Base-by-base conservation (phyloP, 64 coral and sea anemone genomes). In the Montipora foliosa region DNA sequence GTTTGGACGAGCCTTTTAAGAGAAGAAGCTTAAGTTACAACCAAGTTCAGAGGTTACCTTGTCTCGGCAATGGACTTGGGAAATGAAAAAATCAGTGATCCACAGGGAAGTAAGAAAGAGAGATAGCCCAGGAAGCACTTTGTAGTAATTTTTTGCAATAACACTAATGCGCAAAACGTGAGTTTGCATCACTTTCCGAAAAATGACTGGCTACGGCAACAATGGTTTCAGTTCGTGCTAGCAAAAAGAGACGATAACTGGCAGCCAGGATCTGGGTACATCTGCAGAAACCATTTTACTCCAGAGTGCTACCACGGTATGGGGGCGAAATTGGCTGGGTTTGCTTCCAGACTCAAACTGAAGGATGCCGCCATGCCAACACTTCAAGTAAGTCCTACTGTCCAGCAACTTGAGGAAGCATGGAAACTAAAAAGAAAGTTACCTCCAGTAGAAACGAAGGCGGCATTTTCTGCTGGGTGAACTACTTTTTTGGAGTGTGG, bases 61-160 rank as follows among this genome's bases (percentile, higher is more conserved):
- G 29, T 37, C 1, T 37, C 29, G 29, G 29, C 29, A 37, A 37
- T 37, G 29, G 29, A 37, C 29, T 37, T 1, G 29, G 29, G 29
- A 37, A 37, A 37, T 37, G 0, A 37, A 1, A 37, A 37, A 37
- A 37, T 37, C 29, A 37, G 29, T 37, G 29, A 37, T 37, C 29
- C 29, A 37, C 1, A 37, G 29, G 1, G 29, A 37, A 37, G 29
- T 37, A 37, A 37, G 29, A 79, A 79, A 82, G 82, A 74, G 72
- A 72, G 62, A 59, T 3, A 16, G 16, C 66, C 77, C 5, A 78
- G 89, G 2, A 91, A 91, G 45, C 77, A 49, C 14, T 91, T 49
- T 81, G 79, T 82, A 8, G 79, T 82, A 1, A 75, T 91, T 79
- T 91, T 82, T 82, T 81, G 89, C 44, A 70, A 82, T 7, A 82